These are phyloP conservation scores for Halcyon malimbica DNA, from an alignment of 2,113 vertebrate genomes.

Conservation along the genomic window DNA sequence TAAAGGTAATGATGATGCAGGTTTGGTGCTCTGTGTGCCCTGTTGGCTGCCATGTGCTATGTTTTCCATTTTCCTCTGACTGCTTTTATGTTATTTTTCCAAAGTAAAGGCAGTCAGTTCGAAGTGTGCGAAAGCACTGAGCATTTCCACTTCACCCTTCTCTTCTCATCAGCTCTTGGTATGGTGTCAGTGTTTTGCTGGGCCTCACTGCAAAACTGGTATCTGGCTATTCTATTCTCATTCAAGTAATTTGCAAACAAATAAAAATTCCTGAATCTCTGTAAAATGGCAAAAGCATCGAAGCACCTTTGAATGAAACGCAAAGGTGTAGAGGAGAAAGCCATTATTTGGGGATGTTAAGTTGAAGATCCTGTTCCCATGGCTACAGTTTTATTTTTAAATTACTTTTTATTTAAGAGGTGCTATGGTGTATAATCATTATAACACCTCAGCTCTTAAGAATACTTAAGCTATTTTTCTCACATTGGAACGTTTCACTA, in stretches of 20 bases:
- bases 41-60: accelerated
- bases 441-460: conserved; percentile 2
- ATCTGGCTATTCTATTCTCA: background rate
- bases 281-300: background rate
- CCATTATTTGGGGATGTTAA: background rate
- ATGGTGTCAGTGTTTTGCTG: background rate
- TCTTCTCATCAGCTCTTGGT: background rate
- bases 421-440: background rate
- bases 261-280: background rate
- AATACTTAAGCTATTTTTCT: conserved; percentile 37
- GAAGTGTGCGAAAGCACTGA: background rate
- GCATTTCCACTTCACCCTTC: background rate
- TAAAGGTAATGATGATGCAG: background rate
- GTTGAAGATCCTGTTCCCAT: conserved; percentile 46
- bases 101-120: background rate
- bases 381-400: conserved; percentile 62
- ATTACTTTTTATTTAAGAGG: conserved; percentile 33
- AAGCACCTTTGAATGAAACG: background rate
- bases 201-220: background rate
- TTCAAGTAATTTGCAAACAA: background rate
- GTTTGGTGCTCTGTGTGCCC: background rate
- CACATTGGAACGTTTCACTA: background rate
- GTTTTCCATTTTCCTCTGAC: background rate
- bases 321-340: background rate
- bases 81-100: background rate